These are phyloP conservation scores for Sapayoa aenigma DNA, from an alignment of 2,113 vertebrate genomes.

Conservation along the genomic window DNA sequence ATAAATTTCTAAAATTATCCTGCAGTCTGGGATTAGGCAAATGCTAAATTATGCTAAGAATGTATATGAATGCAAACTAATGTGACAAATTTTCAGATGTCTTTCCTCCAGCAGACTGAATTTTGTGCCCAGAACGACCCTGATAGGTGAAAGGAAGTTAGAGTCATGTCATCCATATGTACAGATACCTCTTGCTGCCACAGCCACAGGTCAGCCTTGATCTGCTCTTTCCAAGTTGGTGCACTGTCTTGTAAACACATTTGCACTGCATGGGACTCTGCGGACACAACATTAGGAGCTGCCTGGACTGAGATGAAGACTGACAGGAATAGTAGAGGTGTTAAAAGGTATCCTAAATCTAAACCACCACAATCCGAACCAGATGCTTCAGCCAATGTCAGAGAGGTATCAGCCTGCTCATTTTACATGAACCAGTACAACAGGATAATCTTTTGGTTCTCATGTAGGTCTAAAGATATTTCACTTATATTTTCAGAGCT, in stretches of 20 bases:
- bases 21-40: neutral
- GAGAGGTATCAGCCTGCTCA: neutral
- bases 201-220: neutral
- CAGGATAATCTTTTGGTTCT: neutral
- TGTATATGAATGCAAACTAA: neutral
- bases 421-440: neutral
- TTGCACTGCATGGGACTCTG: neutral
- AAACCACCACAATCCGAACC: neutral
- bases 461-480: neutral
- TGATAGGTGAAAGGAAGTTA: neutral
- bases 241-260: neutral
- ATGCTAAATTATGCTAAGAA: neutral
- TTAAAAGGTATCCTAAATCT: neutral
- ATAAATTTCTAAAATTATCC: neutral
- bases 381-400: neutral
- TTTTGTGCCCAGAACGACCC: neutral
- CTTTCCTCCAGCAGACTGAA: neutral
- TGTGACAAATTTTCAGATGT: neutral
- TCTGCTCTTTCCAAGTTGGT: neutral
- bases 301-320: neutral
- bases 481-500: neutral
- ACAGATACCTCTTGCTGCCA: neutral
- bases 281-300: neutral
- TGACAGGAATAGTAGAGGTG: neutral
- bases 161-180: neutral